Base-by-base conservation (phyloP, 1,140 invertebrate species). In the Liolophura sinensis region DNA sequence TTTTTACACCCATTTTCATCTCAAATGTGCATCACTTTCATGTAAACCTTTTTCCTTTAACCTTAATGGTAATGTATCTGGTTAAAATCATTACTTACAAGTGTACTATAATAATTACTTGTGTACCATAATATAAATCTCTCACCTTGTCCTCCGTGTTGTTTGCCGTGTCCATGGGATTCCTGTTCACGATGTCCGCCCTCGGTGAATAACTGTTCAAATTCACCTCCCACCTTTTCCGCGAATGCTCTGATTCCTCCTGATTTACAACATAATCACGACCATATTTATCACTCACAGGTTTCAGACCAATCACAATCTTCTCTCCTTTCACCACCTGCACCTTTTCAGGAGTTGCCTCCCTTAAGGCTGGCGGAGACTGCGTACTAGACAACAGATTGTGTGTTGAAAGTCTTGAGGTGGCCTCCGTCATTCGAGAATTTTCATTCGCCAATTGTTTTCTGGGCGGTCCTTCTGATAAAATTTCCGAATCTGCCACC, bases 191-290 rank as follows among this genome's bases (percentile, higher is more conserved):
- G 18, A 71, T 68, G 14, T 73, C 69, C 5, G 70, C 71, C 12
- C 40, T 18, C 1, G 76, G 64, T 16, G 70, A 73, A 64, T 67
- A 75, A 15, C 65, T 57, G 15, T 70, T 65, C 0, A 69, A 27
- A 3, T 69, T 74, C 16, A 78, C 73, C 25, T 78, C 73, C 74
- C 75, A 76, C 18, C 73, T 71, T 58, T 50, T 64, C 14, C 62
- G 57, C 18, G 48, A 25, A 6, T 24, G 49, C 62, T 64, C 68
- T 47, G 58, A 16, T 16, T 55, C 51, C 9, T 15, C 16, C 46
- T 65, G 58, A 7, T 72, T 59, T 51, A 68, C 68, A 63, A 70
- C 77, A 54, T 77, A 75, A 27, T 75, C 64, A 15, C 61, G 59
- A 56, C 76, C 76, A 11, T 64, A 60, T 56, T 65, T 56, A 14